Conservation (phyloP, 2,797 vertebrate species). For the Alauda arvensis region DNA sequence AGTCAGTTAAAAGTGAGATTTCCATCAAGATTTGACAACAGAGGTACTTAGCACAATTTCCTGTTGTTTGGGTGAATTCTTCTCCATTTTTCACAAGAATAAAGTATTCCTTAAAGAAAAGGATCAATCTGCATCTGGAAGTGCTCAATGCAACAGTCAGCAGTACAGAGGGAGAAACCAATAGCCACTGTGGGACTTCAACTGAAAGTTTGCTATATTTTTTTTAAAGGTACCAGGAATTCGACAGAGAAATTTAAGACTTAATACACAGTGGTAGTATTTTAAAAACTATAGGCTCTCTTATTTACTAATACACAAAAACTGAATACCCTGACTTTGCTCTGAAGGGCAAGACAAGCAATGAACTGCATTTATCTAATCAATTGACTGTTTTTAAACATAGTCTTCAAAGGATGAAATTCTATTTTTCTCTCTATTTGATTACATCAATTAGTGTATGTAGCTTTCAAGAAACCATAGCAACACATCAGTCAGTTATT, state of each 20-base stretch:
- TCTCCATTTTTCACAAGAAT: neutral
- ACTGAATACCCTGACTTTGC: neutral
- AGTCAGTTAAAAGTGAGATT: neutral
- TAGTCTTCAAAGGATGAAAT: slow-evolving; percentile 25
- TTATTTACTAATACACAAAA: neutral
- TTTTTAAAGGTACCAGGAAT: neutral
- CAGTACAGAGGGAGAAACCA: slow-evolving; percentile 2
- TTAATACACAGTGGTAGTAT: neutral
- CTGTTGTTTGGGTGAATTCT: slow-evolving; percentile 12
- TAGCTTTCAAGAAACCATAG: slow-evolving; percentile 55
- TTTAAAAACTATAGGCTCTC: neutral
- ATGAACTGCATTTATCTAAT: slow-evolving; percentile 35
- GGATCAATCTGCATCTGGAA: slow-evolving; percentile 34
- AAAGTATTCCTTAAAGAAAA: slow-evolving; percentile 36
- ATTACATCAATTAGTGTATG: slow-evolving; percentile 41
- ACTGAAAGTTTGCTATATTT: neutral
- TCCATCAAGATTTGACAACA: slow-evolving; percentile 5
- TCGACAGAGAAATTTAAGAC: neutral
- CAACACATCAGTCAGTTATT: slow-evolving; percentile 39
- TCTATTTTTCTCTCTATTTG: slow-evolving; percentile 37
- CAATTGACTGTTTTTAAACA: slow-evolving; percentile 37
- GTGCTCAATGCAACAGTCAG: neutral
- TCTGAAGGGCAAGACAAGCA: neutral
- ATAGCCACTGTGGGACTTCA: slow-evolving; percentile 11
- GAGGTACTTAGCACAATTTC: neutral